phyloP scores from a whole-genome alignment of 2,113 vertebrate species.

The Syngnathoides biaculeatus region DNA sequence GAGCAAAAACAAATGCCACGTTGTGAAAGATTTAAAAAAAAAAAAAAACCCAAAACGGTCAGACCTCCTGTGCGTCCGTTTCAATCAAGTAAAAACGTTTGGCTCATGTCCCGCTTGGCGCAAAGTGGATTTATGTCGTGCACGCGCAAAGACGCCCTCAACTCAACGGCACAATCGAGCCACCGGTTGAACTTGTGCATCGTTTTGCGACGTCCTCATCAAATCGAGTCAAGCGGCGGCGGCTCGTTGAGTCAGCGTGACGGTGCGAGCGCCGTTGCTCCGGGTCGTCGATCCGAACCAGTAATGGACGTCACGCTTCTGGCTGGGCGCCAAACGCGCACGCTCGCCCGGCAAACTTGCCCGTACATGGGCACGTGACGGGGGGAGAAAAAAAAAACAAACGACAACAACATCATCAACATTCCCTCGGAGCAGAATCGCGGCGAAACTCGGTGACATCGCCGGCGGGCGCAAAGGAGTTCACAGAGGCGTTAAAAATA shows the following conservation, averaged over 20 bases:
- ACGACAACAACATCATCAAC: constrained; percentile 1
- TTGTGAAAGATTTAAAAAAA: background rate
- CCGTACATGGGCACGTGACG: constrained; percentile 33
- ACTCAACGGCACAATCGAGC: constrained; percentile 28
- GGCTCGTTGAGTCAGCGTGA: constrained; percentile 41
- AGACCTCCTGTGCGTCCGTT: background rate
- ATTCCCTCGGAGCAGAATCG: constrained; percentile 35
- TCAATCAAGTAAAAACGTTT: background rate
- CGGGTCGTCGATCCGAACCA: constrained; percentile 26
- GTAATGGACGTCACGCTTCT: constrained; percentile 59
- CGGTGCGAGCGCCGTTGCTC: constrained; percentile 41
- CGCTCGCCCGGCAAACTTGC: background rate
- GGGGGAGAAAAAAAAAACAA: constrained; percentile 24
- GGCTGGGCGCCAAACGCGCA: constrained; percentile 18
- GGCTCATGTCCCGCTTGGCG: background rate
- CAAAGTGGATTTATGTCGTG: no score
- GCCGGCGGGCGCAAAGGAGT: constrained; percentile 11
- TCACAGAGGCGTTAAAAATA: constrained; percentile 34
- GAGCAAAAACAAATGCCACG: no score
- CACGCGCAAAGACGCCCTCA: constrained; percentile 33
- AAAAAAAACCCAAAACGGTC: no score
- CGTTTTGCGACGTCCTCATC: constrained; percentile 43
- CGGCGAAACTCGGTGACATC: constrained; percentile 43
- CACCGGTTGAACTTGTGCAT: constrained; percentile 41
- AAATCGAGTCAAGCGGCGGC: constrained; percentile 46